These are phyloP conservation scores for Synergus laeviventris DNA, from an alignment of 2,888 invertebrate genomes.

Conservation along the genomic window DNA sequence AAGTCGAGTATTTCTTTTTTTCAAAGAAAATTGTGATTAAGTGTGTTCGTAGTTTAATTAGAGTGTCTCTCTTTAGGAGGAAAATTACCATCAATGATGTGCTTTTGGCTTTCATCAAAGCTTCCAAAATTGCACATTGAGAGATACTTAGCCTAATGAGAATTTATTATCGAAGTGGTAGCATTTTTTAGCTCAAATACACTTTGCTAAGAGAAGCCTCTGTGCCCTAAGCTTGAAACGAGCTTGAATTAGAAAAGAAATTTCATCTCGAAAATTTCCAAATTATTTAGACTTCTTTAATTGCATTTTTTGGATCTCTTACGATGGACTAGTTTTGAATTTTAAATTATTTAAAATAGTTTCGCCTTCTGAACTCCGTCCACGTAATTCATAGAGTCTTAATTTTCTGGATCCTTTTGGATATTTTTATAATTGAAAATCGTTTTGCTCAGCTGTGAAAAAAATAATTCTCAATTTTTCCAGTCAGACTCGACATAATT, in stretches of 20 bases:
- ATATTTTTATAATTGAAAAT: not conserved
- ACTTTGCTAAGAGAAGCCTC: slow-evolving; percentile 18
- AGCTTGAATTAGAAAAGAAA: slow-evolving; percentile 7
- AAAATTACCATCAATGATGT: slow-evolving; percentile 35
- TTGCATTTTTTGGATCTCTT: slow-evolving; percentile 21
- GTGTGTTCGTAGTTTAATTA: slow-evolving; percentile 40
- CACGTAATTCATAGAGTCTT: not conserved
- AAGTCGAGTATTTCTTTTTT: slow-evolving; percentile 28
- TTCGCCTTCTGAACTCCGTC: slow-evolving; percentile 26
- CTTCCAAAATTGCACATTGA: slow-evolving; percentile 7
- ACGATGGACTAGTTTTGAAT: slow-evolving; percentile 23
- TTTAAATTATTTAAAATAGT: not conserved
- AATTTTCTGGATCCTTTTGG: not conserved
- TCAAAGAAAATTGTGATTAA: slow-evolving; percentile 36
- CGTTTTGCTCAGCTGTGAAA: not conserved
- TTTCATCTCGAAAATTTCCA: not conserved
- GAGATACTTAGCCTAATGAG: slow-evolving; percentile 28
- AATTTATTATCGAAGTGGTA: slow-evolving; percentile 22
- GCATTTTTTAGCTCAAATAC: slow-evolving; percentile 16
- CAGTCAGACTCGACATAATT: slow-evolving; percentile 7
- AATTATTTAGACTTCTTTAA: not conserved
- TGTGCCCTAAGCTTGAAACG: slow-evolving; percentile 20
- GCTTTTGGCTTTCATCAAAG: not conserved
- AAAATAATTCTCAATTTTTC: not conserved
- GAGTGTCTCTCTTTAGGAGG: slow-evolving; percentile 18